phyloP scores from a whole-genome alignment of 2,113 vertebrate species.

The Microcebus lehilahytsara region DNA sequence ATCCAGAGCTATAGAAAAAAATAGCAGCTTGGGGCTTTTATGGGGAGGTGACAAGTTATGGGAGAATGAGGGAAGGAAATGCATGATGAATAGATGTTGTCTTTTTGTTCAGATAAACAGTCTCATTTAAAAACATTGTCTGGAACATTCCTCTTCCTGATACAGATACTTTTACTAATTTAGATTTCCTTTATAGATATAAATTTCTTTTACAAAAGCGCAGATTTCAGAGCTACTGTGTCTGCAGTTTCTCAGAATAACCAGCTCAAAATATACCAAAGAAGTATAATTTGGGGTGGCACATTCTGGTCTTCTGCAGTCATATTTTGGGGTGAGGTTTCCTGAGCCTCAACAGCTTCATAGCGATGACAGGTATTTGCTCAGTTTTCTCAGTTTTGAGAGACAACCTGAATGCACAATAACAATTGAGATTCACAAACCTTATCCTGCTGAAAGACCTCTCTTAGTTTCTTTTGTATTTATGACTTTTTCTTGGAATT shows the following conservation, averaged over 20 bases:
- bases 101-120: background rate
- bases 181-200: background rate
- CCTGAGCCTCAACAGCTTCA: background rate
- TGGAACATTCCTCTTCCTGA: background rate
- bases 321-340: background rate
- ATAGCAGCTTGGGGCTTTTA: background rate
- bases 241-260: background rate
- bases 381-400: background rate
- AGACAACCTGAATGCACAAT: background rate
- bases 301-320: background rate
- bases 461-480: background rate
- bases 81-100: background rate
- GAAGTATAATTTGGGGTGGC: background rate
- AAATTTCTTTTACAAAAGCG: background rate
- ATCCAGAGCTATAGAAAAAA: background rate
- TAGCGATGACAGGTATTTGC: background rate
- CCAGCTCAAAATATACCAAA: background rate
- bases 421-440: background rate
- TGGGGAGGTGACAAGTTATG: background rate
- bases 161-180: background rate
- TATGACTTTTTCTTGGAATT: background rate
- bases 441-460: background rate
- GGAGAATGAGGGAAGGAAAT: background rate
- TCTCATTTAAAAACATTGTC: background rate
- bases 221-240: background rate